Evolutionary conservation across 2,113 vertebrate genomes (phyloP), one percentile per base, ranked within the genome.

Genomic region (Anhinga anhinga): DNA sequence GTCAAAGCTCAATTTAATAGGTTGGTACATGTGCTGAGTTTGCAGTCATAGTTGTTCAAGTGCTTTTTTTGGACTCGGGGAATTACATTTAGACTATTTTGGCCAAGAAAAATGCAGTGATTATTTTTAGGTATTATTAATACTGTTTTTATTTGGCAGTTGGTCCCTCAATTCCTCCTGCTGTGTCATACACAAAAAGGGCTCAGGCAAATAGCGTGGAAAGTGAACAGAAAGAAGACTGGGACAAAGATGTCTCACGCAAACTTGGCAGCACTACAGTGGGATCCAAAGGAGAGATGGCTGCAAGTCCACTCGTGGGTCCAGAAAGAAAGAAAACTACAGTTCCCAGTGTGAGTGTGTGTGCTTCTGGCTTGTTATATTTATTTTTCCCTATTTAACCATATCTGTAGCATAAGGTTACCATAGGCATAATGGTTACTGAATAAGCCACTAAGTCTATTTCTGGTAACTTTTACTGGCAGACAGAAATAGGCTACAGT

Each of bases 151-250:
- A 40, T 80, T 89, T 97, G 32, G 50, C 87, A 99, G 99, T 99
- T 79, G 99, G 99, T 47, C 99, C 99, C 3, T 98, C 99, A 22
- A 99, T 99, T 79, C 99, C 99, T 36, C 99, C 99, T 14, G 98
- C 99, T 15, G 98, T 99, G 17, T 99, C 99, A 5, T 99, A 99
- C 85, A 99, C 99, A 4, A 99, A 99, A 98, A 99, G 99, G 36
- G 98, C 98, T 70, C 99, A 99, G 98, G 99, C 99, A 36, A 98
- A 99, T 88, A 99, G 99, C 0, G 99, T 99, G 97, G 99, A 99
- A 79, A 99, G 98, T 13, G 99, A 99, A n/a, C 99, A 99, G 98
- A 99, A 99, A 66, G 99, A 99, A 74, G 99, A 99, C 45, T 99
- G 99, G 99, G 99, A 99, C 59, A 98, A 97, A 87, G 98, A 98